Evolutionary conservation across 2,797 vertebrate species (phyloP), one percentile per base, ranked within the genome.

Genomic region (Molothrus ater): DNA sequence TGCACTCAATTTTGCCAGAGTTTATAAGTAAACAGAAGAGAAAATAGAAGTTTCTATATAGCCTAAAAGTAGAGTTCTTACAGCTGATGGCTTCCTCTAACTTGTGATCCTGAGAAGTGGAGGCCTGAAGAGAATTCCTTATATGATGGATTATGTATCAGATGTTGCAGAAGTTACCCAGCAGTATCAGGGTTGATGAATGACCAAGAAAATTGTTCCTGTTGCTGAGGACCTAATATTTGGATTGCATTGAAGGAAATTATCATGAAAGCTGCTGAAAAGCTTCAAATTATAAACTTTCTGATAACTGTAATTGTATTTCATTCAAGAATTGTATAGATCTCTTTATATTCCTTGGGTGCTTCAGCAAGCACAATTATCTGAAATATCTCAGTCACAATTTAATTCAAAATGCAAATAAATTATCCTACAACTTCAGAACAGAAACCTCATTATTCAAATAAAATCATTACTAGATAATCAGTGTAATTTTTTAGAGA

Each of bases 391-490:
- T 88, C 57, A 57, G 42, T 28, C 72, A 81, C 65, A 90, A 70
- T 75, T 90, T 81, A 92, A 93, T 86, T 92, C 47, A 76, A 95
- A 96, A 92, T 84, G 70, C 73, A 95, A 92, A 95, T 92, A 91
- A 75, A 92, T 90, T 94, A 90, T 88, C 40, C 20, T 53, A 81
- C 6, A 6, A 79, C 76, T 92, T 95, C 80, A 80, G 73, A 88
- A 53, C 61, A 82, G 42, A 84, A 13, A 92, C 54, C 20, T 81
- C 51, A 75, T 93, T 94, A 94, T 73, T 93, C 36, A 93, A 64
- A 94, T 64, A 84, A 93, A 95, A 88, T 90, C 40, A 75, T 90
- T 95, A 79, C 70, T 56, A 70, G 51, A 86, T 90, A 92, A 90
- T 94, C 80, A 79, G 45, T 0, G 0, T 56, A 81, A 90, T 93